Evolutionary conservation across 2,113 vertebrate species (phyloP), one percentile per base, ranked within the genome.

Genomic region (Thunnus thynnus): DNA sequence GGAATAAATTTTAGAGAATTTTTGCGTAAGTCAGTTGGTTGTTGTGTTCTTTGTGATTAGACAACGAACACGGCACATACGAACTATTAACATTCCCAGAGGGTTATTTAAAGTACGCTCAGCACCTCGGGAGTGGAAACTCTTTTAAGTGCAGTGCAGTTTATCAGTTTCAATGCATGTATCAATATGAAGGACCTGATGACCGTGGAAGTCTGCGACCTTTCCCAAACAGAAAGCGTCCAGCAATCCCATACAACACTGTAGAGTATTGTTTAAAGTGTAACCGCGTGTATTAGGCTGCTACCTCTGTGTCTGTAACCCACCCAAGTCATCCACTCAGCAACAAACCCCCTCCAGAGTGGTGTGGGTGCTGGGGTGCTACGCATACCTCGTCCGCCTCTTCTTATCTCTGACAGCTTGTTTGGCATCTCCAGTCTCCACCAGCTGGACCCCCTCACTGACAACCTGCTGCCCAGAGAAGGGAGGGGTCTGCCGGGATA

Each of bases 401-500:
- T 72, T 92, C 88, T 93, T 92, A 93, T 94, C 92, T 93, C 78
- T 93, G 92, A 94, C 92, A 93, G 87, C 80, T 94, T 94, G 93
- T 94, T 94, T 94, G 89, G 91, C 84, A 89, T 91, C 92, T 85
- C 77, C 78, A 83, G 82, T 89, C 91, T 87, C 72, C 85, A 85
- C 83, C 93, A 93, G 93, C 92, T 93, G 93, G 87, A 89, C 73
- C 83, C 51, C 80, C 85, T 94, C 93, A 93, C 71, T 82, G 81
- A 89, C 88, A 91, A 92, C 91, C 91, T 92, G 91, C 84, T 91
- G 85, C 83, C 84, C 72, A 68, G 65, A 68, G 80, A 83, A 65
- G 17, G 88, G 84, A 81, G 80, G 81, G 72, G 44, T 83, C 78
- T 77, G 51, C 76, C 4, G 54, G 57, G 72, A 69, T 64, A 22